phyloP scores from a whole-genome alignment of 2,888 invertebrate genomes.

The Nebria brevicollis region DNA sequence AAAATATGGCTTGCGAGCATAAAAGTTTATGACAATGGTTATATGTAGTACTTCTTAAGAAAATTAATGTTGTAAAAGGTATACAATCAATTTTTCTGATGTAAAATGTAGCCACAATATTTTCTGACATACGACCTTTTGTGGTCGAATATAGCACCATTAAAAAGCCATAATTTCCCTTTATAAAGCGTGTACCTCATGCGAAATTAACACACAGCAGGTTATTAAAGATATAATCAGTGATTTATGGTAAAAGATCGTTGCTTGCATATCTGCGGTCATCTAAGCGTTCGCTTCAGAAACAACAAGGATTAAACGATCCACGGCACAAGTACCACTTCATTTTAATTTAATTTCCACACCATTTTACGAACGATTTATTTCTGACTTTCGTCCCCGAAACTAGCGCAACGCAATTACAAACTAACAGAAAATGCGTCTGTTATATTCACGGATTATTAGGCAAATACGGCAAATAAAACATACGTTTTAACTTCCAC shows the following conservation, averaged over 20 bases:
- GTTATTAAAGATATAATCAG: slow-evolving; percentile 6
- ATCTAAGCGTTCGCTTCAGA: not conserved
- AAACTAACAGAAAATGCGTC: slow-evolving; percentile 16
- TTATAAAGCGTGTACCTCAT: slow-evolving; percentile 7
- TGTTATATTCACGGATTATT: slow-evolving; percentile 14
- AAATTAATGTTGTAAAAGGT: not conserved
- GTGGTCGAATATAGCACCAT: not conserved
- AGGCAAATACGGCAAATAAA: slow-evolving; percentile 4
- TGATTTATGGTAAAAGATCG: not conserved
- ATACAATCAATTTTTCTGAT: not conserved
- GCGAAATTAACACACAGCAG: slow-evolving; percentile 13
- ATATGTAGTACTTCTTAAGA: not conserved
- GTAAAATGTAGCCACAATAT: not conserved
- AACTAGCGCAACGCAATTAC: not conserved
- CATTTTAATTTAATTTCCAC: slow-evolving; percentile 33
- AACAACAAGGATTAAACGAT: slow-evolving; percentile 22
- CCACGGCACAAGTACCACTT: slow-evolving; percentile 23
- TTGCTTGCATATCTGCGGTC: slow-evolving; percentile 21
- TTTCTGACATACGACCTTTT: slow-evolving; percentile 1
- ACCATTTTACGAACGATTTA: slow-evolving; percentile 33
- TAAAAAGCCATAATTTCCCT: not conserved
- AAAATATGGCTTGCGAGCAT: not conserved
- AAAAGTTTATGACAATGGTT: not conserved
- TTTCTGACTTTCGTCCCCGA: slow-evolving; percentile 12
- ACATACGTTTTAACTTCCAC: not conserved